Evolutionary conservation across 2,888 invertebrate genomes (phyloP), one percentile per base, ranked within the genome.

Genomic region (Clivina fossor): DNA sequence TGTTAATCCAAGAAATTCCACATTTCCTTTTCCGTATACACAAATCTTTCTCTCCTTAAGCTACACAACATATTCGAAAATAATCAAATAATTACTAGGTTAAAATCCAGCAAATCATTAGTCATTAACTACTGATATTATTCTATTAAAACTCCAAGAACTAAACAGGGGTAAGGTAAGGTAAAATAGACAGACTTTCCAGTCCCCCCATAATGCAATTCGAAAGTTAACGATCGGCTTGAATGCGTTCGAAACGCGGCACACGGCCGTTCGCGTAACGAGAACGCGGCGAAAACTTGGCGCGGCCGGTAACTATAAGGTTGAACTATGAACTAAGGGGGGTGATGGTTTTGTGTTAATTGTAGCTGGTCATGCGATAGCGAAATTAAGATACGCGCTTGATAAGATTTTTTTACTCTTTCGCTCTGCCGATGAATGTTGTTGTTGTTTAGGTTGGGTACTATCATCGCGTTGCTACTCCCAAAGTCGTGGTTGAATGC

Each of bases 351-450:
- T n/a, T n/a, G 19, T 53, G 53, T 53, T 55, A 55, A 55, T 55
- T 55, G 55, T 40, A n/a, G 19, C 15, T 30, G 37, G 20, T 38
- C 55, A 55, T 55, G 55, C 55, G 37, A 55, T 55, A 55, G 55
- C 47, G 55, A 55, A 55, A 55, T 55, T 55, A 55, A 55, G 55
- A 55, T 55, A 55, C 55, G 47, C 47, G 47, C n/a, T 22, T 55
- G 55, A 55, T 55, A 55, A 55, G 47, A 47, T 47, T 47, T n/a
- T n/a, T n/a, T n/a, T n/a, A n/a, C n/a, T n/a, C n/a, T n/a, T n/a
- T 44, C 26, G 32, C 33, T 51, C 41, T 28, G 40, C 19, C n/a
- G n/a, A n/a, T n/a, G n/a, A n/a, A n/a, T n/a, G n/a, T n/a, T n/a
- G n/a, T n/a, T n/a, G 50, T 38, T 33, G 46, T 5, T 18, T 13